Base-by-base conservation (phyloP, 2,113 vertebrate species). In the Lota lota region DNA sequence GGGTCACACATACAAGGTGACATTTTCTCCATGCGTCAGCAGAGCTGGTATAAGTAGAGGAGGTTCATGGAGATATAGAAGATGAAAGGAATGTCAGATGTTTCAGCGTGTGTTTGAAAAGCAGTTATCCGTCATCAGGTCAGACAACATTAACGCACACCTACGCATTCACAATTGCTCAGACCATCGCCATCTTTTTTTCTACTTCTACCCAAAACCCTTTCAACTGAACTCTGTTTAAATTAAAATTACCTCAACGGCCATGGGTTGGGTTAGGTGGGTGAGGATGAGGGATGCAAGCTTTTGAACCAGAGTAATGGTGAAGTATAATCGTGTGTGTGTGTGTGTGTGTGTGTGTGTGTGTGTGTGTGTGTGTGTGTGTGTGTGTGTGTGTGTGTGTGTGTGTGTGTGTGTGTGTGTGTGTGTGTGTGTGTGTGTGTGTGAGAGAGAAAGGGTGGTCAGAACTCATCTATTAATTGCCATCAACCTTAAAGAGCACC, bases 71-170 rank as follows among this genome's bases (percentile, higher is more conserved):
- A 72, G 85, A 86, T 85, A 75, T 79, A 54, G 53, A 56, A 79
- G 78, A 85, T 88, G 85, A 79, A 69, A 87, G 36, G 68, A 33
- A 65, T 47, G 80, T 88, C 73, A 80, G 86, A 88, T 81, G 82
- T 85, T 82, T 81, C 73, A 68, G 68, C 59, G 1, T 63, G 22
- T 68, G 65, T 84, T 80, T 82, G 77, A 83, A 86, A 77, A 79
- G 80, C 75, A 76, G 78, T 83, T 83, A 89, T 90, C 87, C 85
- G 85, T 85, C 83, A 88, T 90, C 88, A 78, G 87, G 85, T 82
- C 85, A 87, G 77, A 86, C 69, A 8, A 70, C 69, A 73, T 81
- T 69, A 74, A 66, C 51, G 64, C 61, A 60, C 40, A 66, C 53
- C 64, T 61, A 73, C 65, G 53, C 73, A 77, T 62, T 16, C 63